Evolutionary conservation across 2,797 vertebrate species (phyloP), one percentile per base, ranked within the genome.

Genomic region (Phylloscopus collybita): DNA sequence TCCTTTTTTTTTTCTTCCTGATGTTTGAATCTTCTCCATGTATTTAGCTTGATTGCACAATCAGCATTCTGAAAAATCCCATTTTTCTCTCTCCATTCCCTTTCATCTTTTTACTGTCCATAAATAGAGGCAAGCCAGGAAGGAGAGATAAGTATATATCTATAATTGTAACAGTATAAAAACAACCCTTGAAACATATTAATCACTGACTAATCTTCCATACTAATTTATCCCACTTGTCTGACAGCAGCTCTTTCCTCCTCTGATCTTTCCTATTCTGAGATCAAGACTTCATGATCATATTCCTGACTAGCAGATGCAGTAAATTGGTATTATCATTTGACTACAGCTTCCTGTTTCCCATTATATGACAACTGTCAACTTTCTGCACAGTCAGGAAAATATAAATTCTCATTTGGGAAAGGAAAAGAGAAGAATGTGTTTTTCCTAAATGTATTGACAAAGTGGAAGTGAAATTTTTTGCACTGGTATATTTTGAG

Each of bases 121-220:
- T 94, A 96, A 96, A 96, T 96, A 96, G 96, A 96, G 79, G 42
- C 87, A 92, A 91, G 42, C n/a, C 91, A 94, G 96, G 96, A 96
- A 96, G 90, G 32, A 75, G 50, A 91, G 85, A 96, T 93, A 96
- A 96, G 92, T 79, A 42, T 95, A 83, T 80, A 94, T 90, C 95
- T 97, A 94, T 96, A 96, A 96, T 79, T 96, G 73, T 93, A 92
- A 66, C 89, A 59, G 89, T 42, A 88, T 86, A 94, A 89, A 95
- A 92, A 83, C 91, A 93, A 91, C 93, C 84, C 89, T 94, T 86
- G 85, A 94, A 96, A 95, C 65, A 79, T 94, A 95, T 96, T 96
- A 96, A 96, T 95, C 95, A 96, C 91, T 90, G 95, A 86, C 89
- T 95, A 92, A 97, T 96, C 91, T 96, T 92, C 67, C 89, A 92